Conservation (phyloP, 2,888 invertebrate species). For the Arctia plantaginis region DNA sequence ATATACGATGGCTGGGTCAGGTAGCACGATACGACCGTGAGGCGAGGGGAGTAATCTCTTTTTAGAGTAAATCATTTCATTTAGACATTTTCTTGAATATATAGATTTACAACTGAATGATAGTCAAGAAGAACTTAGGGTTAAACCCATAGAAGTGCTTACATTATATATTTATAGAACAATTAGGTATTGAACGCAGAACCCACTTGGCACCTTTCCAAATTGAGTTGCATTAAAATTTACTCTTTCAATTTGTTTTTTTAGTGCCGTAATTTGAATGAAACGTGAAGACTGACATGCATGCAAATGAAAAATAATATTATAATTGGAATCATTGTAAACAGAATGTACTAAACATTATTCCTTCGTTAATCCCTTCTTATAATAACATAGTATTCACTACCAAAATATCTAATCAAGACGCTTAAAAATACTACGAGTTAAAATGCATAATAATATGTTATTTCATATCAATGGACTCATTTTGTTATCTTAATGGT, state of each 20-base stretch:
- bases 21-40: background rate
- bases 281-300: background rate
- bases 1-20: background rate
- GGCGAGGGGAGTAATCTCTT: background rate
- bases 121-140: background rate
- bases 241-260: conserved; percentile 17
- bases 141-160: background rate
- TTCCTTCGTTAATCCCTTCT: background rate
- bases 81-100: background rate
- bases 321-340: background rate
- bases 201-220: conserved; percentile 42
- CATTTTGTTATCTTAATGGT: too few species aligned
- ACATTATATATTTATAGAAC: conserved; percentile 20
- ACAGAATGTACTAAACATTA: background rate
- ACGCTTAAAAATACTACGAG: too few species aligned
- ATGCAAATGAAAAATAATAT: background rate
- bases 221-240: conserved; percentile 38
- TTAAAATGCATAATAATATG: too few species aligned
- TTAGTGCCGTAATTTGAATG: background rate
- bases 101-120: background rate
- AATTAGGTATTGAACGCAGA: conserved; percentile 34
- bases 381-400: too few species aligned
- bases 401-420: too few species aligned
- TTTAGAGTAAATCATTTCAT: background rate
- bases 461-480: too few species aligned